phyloP scores from a whole-genome alignment of 1,140 invertebrate species.

The Drosophila tani region DNA sequence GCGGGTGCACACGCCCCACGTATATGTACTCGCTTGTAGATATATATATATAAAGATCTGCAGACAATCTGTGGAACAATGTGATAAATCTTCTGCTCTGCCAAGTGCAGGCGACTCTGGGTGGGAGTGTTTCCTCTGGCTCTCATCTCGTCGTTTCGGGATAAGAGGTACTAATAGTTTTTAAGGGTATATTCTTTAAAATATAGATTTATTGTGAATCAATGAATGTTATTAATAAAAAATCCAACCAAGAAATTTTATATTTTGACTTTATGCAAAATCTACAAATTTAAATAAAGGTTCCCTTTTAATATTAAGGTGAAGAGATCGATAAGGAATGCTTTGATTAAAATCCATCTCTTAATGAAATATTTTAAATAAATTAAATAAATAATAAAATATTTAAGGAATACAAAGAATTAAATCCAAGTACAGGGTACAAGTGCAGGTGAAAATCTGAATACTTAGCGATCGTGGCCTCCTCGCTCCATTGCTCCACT shows the following conservation, averaged over 20 bases:
- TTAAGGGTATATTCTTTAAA: neutral
- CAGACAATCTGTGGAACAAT: slow-evolving; percentile 83
- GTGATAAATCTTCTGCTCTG: slow-evolving; percentile 79
- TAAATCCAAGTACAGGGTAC: slow-evolving; percentile 7
- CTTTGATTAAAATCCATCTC: neutral
- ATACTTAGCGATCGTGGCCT: slow-evolving; percentile 10
- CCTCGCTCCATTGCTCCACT: slow-evolving; percentile 28
- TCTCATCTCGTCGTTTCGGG: slow-evolving; percentile 23
- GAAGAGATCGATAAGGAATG: neutral
- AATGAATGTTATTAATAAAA: no score
- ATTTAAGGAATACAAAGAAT: no score
- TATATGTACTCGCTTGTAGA: slow-evolving; percentile 11
- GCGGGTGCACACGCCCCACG: slow-evolving; percentile 67
- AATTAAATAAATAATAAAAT: neutral
- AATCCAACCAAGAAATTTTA: no score
- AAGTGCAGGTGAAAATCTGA: neutral
- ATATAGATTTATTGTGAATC: neutral
- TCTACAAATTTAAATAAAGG: neutral
- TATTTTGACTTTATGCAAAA: neutral
- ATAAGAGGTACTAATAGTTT: slow-evolving; percentile 15
- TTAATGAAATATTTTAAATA: neutral
- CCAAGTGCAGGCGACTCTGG: slow-evolving; percentile 66
- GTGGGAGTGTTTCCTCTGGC: slow-evolving; percentile 72
- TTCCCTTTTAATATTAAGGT: no score
- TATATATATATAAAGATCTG: slow-evolving; percentile 61